These are phyloP conservation scores for Erebia epiphron DNA, from an alignment of 2,888 invertebrate genomes.

Conservation along the genomic window DNA sequence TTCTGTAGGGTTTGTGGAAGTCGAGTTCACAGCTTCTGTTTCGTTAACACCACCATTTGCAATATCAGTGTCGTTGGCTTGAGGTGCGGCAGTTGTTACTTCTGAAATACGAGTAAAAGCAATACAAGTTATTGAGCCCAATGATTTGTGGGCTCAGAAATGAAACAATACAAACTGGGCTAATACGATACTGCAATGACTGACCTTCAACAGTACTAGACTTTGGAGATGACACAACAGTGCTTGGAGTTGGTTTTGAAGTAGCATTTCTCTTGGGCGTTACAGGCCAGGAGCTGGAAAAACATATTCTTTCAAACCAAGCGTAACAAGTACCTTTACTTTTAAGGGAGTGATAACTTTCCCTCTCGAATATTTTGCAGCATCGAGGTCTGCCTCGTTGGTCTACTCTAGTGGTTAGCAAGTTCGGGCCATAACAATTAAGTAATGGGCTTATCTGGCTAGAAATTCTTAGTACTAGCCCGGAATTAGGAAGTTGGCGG, in stretches of 20 bases:
- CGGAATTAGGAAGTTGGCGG: too few relatives aligned
- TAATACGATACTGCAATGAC: neutral
- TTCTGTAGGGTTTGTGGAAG: neutral
- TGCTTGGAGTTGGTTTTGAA: neutral
- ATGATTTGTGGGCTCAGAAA: too few relatives aligned
- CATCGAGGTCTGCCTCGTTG: too few relatives aligned
- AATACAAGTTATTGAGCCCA: neutral
- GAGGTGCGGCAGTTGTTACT: neutral
- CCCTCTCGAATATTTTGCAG: neutral
- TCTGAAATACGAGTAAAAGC: neutral
- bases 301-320: neutral
- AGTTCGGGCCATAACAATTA: too few relatives aligned
- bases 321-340: too few relatives aligned
- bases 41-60: neutral
- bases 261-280: slow-evolving; percentile 6
- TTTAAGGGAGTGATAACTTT: neutral
- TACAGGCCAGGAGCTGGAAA: slow-evolving; percentile 21
- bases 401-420: too few relatives aligned
- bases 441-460: too few relatives aligned
- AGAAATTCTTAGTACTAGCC: too few relatives aligned
- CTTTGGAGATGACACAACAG: neutral
- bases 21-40: neutral
- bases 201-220: slow-evolving; percentile 1
- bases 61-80: neutral
- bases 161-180: too few relatives aligned